Base-by-base conservation (phyloP, 1,140 invertebrate genomes). In the Drosophila azteca region DNA sequence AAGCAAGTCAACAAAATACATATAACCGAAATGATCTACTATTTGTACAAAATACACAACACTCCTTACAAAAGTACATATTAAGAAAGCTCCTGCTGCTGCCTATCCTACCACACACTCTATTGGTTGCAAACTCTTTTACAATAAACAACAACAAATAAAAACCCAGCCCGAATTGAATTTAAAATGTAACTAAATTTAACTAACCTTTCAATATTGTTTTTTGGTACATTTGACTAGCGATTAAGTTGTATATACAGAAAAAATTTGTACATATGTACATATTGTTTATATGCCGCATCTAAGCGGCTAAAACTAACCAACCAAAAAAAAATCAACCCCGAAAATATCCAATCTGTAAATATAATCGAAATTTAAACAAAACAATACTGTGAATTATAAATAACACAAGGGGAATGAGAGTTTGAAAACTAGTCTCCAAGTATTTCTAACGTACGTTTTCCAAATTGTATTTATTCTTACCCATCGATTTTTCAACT, bases 191-290 rank as follows among this genome's bases (percentile, higher is more conserved):
- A 87, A 87, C 83, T 87, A 87, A 87, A 87, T 87, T 87, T 83
- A 61, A 87, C 83, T 87, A 87, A 87, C 83, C 58, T 88, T 77
- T 69, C 79, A 82, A 78, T 39, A 39, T 62, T 73, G 61, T 78
- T 44, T 87, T 77, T 87, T 88, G 83, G 83, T 87, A 83, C 68
- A 72, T 78, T 88, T 87, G 83, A 72, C 53, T 77, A 87, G 83
- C 70, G 61, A 69, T 69, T 87, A 87, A 88, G 83, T 83, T 87
- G 83, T 87, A 87, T 83, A 87, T 88, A 88, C 84, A 87, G 59
- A 82, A 79, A 65, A 83, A 39, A 55, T 67, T 81, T 82, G 81
- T 85, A 81, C 78, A 85, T 64, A 88, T 85, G 83, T 88, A 71
- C 69, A 85, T 85, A 85, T 63, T 82, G 70, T 72, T 75, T 51